phyloP scores from a whole-genome alignment of 2,113 vertebrate genomes.

The Prunella himalayana region DNA sequence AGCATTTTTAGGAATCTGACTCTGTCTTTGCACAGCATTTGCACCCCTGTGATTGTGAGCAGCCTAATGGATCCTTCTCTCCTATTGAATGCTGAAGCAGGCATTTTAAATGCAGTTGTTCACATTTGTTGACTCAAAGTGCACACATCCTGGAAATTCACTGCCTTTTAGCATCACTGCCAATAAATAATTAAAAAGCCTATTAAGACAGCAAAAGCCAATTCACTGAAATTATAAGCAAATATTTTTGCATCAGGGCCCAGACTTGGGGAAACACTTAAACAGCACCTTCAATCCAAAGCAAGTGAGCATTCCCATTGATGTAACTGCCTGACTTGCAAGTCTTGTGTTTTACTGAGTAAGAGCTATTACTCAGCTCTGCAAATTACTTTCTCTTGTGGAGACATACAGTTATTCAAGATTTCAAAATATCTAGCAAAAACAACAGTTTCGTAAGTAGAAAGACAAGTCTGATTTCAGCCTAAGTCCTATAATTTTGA shows the following conservation, averaged over 20 bases:
- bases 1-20: not conserved
- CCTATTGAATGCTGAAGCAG: not conserved
- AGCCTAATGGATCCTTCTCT: not conserved
- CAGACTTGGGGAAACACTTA: not conserved
- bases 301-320: not conserved
- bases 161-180: not conserved
- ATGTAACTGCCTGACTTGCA: not conserved
- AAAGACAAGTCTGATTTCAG: not conserved
- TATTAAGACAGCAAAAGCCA: slow-evolving; percentile 11
- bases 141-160: not conserved
- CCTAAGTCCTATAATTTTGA: not conserved
- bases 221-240: slow-evolving; percentile 10
- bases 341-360: not conserved
- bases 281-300: not conserved
- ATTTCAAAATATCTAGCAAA: not conserved
- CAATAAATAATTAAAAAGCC: slow-evolving; percentile 23
- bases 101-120: not conserved
- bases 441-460: not conserved
- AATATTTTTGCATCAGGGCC: not conserved
- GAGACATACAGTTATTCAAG: not conserved
- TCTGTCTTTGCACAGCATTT: not conserved
- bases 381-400: not conserved
- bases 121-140: not conserved
- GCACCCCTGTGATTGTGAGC: not conserved
- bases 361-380: not conserved